Base-by-base conservation (phyloP, 2,888 invertebrate genomes). In the Eupithecia subfuscata region DNA sequence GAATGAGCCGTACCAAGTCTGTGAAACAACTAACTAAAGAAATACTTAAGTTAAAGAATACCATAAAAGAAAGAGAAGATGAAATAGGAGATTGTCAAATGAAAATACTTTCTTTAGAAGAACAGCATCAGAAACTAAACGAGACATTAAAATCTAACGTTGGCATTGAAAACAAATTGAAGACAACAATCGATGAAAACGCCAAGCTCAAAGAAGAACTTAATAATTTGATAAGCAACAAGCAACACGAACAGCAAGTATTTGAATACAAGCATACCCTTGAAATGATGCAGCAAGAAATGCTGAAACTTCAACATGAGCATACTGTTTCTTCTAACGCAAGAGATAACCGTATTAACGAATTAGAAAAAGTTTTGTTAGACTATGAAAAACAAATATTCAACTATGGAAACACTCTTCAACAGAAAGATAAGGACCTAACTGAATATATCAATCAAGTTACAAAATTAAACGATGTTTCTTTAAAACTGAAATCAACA, bases 371-470 rank as follows among this genome's bases (percentile, higher is more conserved):
- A 77, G 85, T 95, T 40, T 88, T 96, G 72, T 77, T 89, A 14
- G 93, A 95, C 80, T 94, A 96, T 84, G 95, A 96, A 84, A 91
- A 90, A 69, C 95, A 95, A 85, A 91, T 95, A 83, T 87, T 87
- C 74, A 94, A 90, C 77, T 92, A 93, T 75, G 88, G 90, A 34
- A 93, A 91, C 78, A 87, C 88, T 37, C 84, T 95, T 78, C 93
- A 94, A 80, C 92, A 92, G 81, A 95, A 94, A 85, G 92, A 94
- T 81, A 94, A 93, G 84, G 94, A 94, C 85, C 84, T 95, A 73
- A 84, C 92, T 14, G 92, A 94, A 76, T 95, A 95, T 85, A 91
- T 95, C 9, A 93, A 95, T 74, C 95, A 96, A 90, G 90, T 96
- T 12, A 92, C 95, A 30, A 95, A 95, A 85, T 84, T 96, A 25